phyloP scores from a whole-genome alignment of 2,888 invertebrate genomes.

The Seira musarum region DNA sequence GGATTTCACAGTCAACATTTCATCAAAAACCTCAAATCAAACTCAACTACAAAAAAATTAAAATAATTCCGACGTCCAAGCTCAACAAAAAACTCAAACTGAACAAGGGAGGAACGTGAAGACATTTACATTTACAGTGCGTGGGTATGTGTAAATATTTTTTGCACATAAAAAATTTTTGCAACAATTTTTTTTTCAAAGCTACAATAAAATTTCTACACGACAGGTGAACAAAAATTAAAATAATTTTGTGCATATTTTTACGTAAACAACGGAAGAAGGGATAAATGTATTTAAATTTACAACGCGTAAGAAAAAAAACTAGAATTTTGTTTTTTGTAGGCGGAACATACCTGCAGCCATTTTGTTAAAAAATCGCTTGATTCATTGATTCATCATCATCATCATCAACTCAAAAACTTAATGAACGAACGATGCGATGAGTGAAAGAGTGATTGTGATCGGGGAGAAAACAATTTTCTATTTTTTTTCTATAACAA shows the following conservation, averaged over 20 bases:
- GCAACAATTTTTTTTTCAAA: no score
- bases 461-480: background rate
- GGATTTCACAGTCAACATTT: slow-evolving; percentile 63
- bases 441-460: slow-evolving; percentile 57
- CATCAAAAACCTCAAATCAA: no score
- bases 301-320: background rate
- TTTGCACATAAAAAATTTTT: no score
- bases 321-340: slow-evolving; percentile 11
- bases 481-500: slow-evolving; percentile 49
- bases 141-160: no score
- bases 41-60: no score
- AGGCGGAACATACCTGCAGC: slow-evolving; percentile 65
- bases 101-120: no score
- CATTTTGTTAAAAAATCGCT: slow-evolving; percentile 14
- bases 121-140: no score
- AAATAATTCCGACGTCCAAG: no score
- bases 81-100: no score
- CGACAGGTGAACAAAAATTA: background rate
- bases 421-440: no score
- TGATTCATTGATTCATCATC: slow-evolving; percentile 48
- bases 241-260: slow-evolving; percentile 6
- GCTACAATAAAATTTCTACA: background rate
- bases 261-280: background rate
- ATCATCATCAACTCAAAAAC: slow-evolving; percentile 31
- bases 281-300: slow-evolving; percentile 8